Evolutionary conservation across 2,797 vertebrate species (phyloP).

Genomic region (Eulemur mongoz): DNA sequence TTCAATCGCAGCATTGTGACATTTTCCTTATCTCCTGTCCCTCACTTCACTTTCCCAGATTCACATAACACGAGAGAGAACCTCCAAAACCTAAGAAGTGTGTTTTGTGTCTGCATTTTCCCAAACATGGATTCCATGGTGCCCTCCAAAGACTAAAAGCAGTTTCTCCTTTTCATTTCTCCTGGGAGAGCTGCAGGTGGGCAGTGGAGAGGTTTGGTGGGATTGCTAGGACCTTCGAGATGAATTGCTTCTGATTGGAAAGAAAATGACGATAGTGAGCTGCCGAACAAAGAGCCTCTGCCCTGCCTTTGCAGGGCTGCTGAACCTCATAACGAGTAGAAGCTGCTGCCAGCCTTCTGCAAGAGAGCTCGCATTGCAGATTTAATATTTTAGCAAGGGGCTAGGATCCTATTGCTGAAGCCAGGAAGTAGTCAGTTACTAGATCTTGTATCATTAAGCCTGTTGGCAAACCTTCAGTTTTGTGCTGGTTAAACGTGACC

Average conservation of each 20-base stretch:
- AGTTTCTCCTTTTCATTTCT: neutral
- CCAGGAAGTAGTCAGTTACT: neutral
- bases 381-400: neutral
- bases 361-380: neutral
- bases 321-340: neutral
- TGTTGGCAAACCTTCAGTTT: neutral
- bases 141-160: neutral
- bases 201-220: neutral
- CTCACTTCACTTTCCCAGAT: neutral
- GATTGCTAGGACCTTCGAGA: neutral
- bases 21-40: neutral
- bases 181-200: neutral
- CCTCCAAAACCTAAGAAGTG: neutral
- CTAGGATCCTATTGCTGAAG: neutral
- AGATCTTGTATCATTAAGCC: neutral
- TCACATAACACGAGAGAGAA: neutral
- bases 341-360: neutral
- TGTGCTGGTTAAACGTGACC: neutral
- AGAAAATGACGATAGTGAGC: neutral
- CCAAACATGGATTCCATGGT: rapidly evolving
- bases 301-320: neutral
- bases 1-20: neutral
- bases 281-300: neutral
- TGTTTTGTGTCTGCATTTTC: neutral
- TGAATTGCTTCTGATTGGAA: neutral